A percentile compares a stretch with the other conserved stretches of the same genome.
Evolutionary conservation across 2,888 invertebrate species (phyloP).

Genomic region (Hofmannophila pseudospretella): DNA sequence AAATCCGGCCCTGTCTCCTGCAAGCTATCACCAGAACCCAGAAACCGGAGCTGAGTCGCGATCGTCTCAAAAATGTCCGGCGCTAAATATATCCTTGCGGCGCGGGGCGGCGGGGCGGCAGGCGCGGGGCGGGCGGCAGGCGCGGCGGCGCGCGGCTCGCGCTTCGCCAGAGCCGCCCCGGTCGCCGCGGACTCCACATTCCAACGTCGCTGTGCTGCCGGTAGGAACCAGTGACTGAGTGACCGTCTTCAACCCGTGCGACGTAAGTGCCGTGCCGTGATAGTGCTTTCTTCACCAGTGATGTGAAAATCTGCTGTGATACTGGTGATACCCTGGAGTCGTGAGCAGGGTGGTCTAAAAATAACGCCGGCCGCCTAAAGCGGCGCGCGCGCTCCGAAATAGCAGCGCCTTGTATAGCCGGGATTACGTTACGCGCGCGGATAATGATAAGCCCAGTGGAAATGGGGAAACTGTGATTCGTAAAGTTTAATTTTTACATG

Average conservation of each 20-base stretch:
- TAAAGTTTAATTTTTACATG: background rate
- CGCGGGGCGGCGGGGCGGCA: conserved; percentile 26
- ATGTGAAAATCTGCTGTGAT: too few species aligned
- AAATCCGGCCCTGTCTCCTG: too few species aligned
- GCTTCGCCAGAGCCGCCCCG: conserved; percentile 80
- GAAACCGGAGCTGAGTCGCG: conserved; percentile 71
- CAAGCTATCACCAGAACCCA: conserved; percentile 9
- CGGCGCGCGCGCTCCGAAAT: conserved; percentile 40
- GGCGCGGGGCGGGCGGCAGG: conserved; percentile 20
- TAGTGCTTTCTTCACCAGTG: conserved; percentile 48
- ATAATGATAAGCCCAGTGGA: too few species aligned
- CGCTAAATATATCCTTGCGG: conserved; percentile 34
- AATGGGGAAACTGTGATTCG: too few species aligned
- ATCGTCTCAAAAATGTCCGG: conserved; percentile 59
- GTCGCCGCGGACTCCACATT: conserved; percentile 85
- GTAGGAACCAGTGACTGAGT: conserved; percentile 68
- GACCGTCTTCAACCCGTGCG: conserved; percentile 75
- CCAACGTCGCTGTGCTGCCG: conserved; percentile 79
- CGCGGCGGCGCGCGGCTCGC: conserved; percentile 19
- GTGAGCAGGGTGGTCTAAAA: conserved; percentile 43
- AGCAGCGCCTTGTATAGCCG: conserved; percentile 62
- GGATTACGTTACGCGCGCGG: conserved; percentile 53
- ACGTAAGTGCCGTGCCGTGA: conserved; percentile 73
- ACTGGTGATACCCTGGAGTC: conserved; percentile 30
- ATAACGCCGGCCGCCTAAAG: conserved; percentile 50